These are phyloP conservation scores for Anomalospiza imberbis DNA, from an alignment of 2,797 vertebrate species.

Conservation along the genomic window DNA sequence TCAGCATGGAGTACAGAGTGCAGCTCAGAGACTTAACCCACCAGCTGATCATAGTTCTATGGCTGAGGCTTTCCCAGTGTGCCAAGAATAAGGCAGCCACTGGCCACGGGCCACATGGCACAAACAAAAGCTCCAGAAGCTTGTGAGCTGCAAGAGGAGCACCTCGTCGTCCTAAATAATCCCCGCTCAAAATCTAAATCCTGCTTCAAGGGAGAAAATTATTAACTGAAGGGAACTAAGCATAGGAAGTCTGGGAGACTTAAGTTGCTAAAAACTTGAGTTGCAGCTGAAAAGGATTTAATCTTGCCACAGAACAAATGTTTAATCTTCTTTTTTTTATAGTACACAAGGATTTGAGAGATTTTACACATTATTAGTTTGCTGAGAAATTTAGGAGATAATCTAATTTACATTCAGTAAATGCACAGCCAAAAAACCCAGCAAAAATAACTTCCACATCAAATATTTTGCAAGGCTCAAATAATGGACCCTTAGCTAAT, in stretches of 20 bases:
- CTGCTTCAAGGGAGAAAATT: not conserved
- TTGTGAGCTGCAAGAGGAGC: not conserved
- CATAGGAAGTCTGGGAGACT: not conserved
- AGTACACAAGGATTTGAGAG: not conserved
- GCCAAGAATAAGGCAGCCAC: not conserved
- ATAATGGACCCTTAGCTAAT: conserved; percentile 13
- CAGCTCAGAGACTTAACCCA: not conserved
- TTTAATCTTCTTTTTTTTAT: not conserved
- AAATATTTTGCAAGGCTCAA: conserved; percentile 40
- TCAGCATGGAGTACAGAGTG: not conserved
- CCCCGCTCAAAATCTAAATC: not conserved
- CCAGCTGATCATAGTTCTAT: not conserved
- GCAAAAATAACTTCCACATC: conserved; percentile 23
- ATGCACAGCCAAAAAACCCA: not conserved
- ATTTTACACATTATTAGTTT: conserved; percentile 36
- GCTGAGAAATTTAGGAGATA: conserved; percentile 39
- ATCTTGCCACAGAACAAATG: not conserved
- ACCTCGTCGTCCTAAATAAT: not conserved
- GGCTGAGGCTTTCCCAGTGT: fast-evolving
- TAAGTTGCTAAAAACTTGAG: not conserved
- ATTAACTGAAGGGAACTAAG: not conserved
- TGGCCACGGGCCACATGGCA: fast-evolving
- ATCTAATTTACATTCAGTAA: conserved; percentile 11
- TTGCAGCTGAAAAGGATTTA: not conserved
- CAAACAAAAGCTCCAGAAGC: not conserved